Conservation (phyloP, 2,888 invertebrate species). For the Dicycla oo region DNA sequence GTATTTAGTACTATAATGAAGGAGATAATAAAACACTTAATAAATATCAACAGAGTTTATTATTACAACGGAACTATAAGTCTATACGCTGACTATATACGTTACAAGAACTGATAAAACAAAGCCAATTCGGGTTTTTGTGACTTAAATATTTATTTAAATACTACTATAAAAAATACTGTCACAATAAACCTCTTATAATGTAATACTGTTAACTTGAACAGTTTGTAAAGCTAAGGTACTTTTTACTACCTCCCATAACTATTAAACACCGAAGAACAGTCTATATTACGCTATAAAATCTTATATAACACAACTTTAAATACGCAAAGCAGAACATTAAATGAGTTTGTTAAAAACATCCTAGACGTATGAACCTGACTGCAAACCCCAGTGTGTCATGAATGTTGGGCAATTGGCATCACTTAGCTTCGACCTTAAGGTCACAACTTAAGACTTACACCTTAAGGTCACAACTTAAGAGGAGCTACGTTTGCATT, state of each 20-base stretch:
- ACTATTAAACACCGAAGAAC: slow-evolving; percentile 3
- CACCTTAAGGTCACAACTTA: slow-evolving; percentile 41
- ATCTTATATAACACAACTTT: background rate
- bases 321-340: slow-evolving; percentile 6
- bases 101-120: background rate
- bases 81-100: too few relatives aligned
- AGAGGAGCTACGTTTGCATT: slow-evolving; percentile 34
- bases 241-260: background rate
- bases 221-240: background rate
- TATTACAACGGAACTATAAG: too few relatives aligned
- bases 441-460: too few relatives aligned
- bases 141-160: background rate
- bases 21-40: background rate
- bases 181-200: background rate
- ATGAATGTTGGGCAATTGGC: slow-evolving; percentile 39
- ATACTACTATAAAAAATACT: background rate
- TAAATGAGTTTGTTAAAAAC: slow-evolving; percentile 20
- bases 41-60: background rate
- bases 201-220: background rate
- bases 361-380: background rate
- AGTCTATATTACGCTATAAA: slow-evolving; percentile 16
- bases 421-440: slow-evolving; percentile 40
- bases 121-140: background rate
- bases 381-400: slow-evolving; percentile 1
- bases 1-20: background rate